These are phyloP conservation scores for Galeruca laticollis DNA, from an alignment of 2,888 invertebrate genomes.

Conservation along the genomic window DNA sequence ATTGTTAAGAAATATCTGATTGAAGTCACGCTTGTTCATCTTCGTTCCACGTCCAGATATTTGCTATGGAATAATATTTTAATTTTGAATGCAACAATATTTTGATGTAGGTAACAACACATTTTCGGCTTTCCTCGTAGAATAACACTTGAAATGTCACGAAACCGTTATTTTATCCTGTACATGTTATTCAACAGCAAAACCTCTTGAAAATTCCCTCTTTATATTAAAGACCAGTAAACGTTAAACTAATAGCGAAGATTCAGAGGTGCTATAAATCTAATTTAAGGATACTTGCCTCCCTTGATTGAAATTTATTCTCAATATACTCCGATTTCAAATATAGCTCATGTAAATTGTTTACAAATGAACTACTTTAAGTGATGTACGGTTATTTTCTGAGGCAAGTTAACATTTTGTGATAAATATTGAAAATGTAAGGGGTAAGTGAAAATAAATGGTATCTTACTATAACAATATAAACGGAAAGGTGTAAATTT, in stretches of 20 bases:
- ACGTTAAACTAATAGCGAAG: slow-evolving; percentile 1
- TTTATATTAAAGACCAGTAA: neutral
- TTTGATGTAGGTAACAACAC: too few species aligned
- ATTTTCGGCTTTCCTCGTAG: too few species aligned
- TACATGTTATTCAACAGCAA: neutral
- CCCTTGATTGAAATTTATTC: slow-evolving; percentile 2
- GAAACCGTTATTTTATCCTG: neutral
- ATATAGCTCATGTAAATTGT: slow-evolving; percentile 9
- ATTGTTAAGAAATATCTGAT: too few species aligned
- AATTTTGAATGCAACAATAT: too few species aligned
- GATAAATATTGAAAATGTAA: neutral
- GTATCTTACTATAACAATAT: too few species aligned
- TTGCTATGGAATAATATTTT: too few species aligned
- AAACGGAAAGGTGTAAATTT: too few species aligned
- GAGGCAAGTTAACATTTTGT: neutral
- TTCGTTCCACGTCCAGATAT: too few species aligned
- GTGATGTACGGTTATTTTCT: neutral
- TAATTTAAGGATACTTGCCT: slow-evolving; percentile 9
- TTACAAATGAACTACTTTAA: slow-evolving; percentile 7
- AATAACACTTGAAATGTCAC: too few species aligned
- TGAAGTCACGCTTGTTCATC: too few species aligned
- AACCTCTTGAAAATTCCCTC: neutral
- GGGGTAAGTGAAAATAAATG: neutral
- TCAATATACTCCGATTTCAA: neutral
- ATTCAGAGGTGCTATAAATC: slow-evolving; percentile 2